Conservation (phyloP, 2,888 invertebrate species). For the Ophioninae sp. region DNA sequence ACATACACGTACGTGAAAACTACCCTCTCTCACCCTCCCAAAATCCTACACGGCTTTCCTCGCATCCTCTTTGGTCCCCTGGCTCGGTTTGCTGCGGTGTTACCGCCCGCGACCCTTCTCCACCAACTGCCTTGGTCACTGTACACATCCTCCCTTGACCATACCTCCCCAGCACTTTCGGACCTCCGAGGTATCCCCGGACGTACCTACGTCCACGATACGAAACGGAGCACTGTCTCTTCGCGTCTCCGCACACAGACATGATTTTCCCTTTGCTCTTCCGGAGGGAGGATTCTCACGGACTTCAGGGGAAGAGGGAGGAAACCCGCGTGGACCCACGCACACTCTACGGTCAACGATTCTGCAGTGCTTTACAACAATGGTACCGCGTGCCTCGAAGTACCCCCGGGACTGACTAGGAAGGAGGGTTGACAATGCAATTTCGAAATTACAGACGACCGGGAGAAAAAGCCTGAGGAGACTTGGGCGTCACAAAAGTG, state of each 20-base stretch:
- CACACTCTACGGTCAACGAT: conserved; percentile 40
- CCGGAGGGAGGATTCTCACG: conserved; percentile 44
- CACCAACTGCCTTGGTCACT: conserved; percentile 47
- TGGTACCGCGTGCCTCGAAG: conserved; percentile 71
- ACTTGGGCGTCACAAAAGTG: conserved; percentile 56
- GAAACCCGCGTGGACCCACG: conserved; percentile 46
- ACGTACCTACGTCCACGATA: not conserved
- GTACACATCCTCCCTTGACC: conserved; percentile 56
- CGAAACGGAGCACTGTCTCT: too few species aligned
- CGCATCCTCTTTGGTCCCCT: conserved; percentile 45
- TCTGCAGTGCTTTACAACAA: conserved; percentile 66
- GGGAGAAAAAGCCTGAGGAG: conserved; percentile 40
- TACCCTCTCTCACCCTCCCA: conserved; percentile 2
- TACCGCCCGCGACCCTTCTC: conserved; percentile 51
- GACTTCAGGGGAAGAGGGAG: conserved; percentile 40
- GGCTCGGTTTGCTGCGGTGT: conserved; percentile 42
- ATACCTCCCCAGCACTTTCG: conserved; percentile 51
- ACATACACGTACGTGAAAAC: not conserved
- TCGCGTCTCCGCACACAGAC: too few species aligned
- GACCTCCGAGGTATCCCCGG: conserved; percentile 29
- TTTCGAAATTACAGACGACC: conserved; percentile 65
- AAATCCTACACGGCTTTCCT: conserved; percentile 43
- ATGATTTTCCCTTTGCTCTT: conserved; percentile 66
- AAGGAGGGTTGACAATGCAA: conserved; percentile 65
- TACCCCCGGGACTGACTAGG: conserved; percentile 22